phyloP scores from a whole-genome alignment of 2,113 vertebrate species.

The Cheirogaleus medius region DNA sequence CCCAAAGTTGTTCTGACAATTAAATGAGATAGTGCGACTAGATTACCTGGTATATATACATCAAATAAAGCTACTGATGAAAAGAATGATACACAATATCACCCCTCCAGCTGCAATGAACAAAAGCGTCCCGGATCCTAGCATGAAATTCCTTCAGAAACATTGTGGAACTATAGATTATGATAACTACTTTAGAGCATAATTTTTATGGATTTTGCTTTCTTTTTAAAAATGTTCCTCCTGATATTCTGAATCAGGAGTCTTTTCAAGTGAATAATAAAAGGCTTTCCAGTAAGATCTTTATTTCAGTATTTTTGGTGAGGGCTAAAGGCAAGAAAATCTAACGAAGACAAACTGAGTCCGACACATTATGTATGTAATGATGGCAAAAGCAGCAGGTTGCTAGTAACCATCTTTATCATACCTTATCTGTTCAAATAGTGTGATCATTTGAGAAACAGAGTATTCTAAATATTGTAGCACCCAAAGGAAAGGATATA shows the following conservation, averaged over 20 bases:
- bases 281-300: background rate
- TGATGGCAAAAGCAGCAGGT: background rate
- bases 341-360: background rate
- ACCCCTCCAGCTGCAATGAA: background rate
- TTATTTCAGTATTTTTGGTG: background rate
- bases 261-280: background rate
- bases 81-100: background rate
- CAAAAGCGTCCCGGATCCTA: background rate
- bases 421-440: background rate
- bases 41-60: background rate
- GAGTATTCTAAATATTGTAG: background rate
- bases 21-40: background rate
- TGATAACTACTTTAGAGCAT: background rate
- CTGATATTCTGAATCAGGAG: background rate
- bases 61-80: background rate
- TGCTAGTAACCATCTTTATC: background rate
- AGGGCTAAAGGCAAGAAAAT: background rate
- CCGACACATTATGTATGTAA: background rate
- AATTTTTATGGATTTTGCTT: background rate
- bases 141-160: background rate
- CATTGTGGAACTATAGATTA: background rate
- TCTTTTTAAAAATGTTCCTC: background rate
- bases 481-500: background rate
- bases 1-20: background rate
- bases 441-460: background rate